Conservation (phyloP, 2,797 vertebrate genomes). For the Coreius guichenoti region DNA sequence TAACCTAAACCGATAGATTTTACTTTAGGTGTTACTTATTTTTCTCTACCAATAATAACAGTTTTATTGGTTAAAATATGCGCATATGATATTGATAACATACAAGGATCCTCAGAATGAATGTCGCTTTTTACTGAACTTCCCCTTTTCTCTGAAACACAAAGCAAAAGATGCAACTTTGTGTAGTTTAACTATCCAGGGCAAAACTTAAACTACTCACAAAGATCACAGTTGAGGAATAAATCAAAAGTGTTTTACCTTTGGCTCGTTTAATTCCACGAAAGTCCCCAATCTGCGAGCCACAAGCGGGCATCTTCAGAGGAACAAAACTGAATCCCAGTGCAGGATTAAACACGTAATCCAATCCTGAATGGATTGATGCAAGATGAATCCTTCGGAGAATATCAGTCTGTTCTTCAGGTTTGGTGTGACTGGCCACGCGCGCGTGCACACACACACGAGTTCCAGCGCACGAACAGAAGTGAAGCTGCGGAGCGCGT, state of each 20-base stretch:
- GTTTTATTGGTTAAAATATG: too few species aligned
- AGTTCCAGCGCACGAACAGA: background rate
- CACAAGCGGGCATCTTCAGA: slow-evolving; percentile 54
- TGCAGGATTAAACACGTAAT: slow-evolving; percentile 38
- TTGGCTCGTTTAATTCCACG: slow-evolving; percentile 45
- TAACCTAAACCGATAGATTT: slow-evolving; percentile 1
- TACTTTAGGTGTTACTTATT: background rate
- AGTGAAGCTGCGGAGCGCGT: slow-evolving; percentile 32
- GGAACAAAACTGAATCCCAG: slow-evolving; percentile 34
- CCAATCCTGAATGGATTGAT: slow-evolving; percentile 24
- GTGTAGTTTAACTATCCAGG: background rate
- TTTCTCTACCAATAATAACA: background rate
- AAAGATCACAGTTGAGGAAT: background rate
- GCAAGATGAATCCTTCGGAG: slow-evolving; percentile 1
- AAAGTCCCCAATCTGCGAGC: slow-evolving; percentile 38
- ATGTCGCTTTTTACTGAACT: background rate
- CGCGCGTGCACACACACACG: background rate
- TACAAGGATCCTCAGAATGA: background rate
- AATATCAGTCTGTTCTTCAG: background rate
- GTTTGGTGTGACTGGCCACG: background rate
- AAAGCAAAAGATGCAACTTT: background rate
- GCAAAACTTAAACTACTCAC: background rate
- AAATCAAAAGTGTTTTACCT: slow-evolving; percentile 39
- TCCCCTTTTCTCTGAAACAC: background rate
- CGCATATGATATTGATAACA: background rate